These are phyloP conservation scores for Euspilapteryx auroguttella DNA, from an alignment of 2,888 invertebrate genomes.

Conservation along the genomic window DNA sequence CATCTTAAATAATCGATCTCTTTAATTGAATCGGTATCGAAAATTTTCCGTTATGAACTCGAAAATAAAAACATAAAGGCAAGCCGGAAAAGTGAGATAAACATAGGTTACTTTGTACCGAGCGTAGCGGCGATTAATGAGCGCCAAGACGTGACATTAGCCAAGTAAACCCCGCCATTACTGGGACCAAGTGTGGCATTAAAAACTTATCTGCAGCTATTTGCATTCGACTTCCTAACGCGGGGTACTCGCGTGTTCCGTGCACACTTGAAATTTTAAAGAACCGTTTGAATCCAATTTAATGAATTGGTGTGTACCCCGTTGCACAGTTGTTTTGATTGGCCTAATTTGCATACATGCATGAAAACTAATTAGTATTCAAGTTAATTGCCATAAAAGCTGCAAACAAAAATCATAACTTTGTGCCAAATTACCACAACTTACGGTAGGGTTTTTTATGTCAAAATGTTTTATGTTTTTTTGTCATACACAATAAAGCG, in stretches of 20 bases:
- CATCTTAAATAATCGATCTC: no score
- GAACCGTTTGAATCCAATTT: background rate
- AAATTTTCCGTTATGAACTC: no score
- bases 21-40: no score
- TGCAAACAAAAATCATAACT: no score
- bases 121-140: slow-evolving; percentile 43
- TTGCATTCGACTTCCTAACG: slow-evolving; percentile 54
- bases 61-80: no score
- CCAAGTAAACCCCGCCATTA: slow-evolving; percentile 46
- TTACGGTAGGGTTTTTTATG: no score
- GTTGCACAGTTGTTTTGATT: background rate
- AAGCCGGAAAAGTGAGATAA: slow-evolving; percentile 33
- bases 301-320: slow-evolving; percentile 7
- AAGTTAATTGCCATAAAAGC: no score
- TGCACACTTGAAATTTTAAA: background rate
- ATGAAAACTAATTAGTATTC: no score
- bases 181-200: slow-evolving; percentile 38
- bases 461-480: no score
- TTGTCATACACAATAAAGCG: no score
- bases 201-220: slow-evolving; percentile 56
- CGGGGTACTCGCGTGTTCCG: background rate
- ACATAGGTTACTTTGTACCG: slow-evolving; percentile 36
- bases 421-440: no score
- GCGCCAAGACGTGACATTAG: slow-evolving; percentile 58
- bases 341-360: background rate